Percentiles rank a stretch among this genome's conserved stretches.
These are phyloP conservation scores for Drosophila suzukii DNA, from an alignment of 1,140 invertebrate genomes.

Conservation along the genomic window DNA sequence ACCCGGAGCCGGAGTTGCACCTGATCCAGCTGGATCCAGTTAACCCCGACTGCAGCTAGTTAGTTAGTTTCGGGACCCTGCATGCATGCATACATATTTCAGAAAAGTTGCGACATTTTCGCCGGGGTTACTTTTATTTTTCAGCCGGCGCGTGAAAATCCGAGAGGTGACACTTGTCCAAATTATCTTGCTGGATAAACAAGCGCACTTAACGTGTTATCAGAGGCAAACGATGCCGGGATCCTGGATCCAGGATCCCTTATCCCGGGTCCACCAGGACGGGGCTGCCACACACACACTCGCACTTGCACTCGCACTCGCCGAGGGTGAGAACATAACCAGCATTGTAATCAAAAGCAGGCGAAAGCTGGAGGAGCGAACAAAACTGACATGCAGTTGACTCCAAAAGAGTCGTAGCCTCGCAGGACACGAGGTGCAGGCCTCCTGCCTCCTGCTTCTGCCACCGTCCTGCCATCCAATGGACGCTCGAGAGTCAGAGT, in stretches of 20 bases:
- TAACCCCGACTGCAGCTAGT: constrained; percentile 47
- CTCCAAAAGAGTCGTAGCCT: constrained; percentile 65
- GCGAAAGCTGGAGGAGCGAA: constrained; percentile 65
- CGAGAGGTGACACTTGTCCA: constrained; percentile 81
- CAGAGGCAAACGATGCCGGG: constrained; percentile 67
- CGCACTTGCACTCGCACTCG: constrained; percentile 9
- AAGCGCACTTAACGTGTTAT: constrained; percentile 82
- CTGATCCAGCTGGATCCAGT: constrained; percentile 37
- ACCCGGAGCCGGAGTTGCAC: constrained; percentile 14
- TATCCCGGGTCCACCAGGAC: constrained; percentile 25
- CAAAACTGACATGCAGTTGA: constrained; percentile 76
- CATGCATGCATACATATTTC: constrained; percentile 42
- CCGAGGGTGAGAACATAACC: constrained; percentile 51
- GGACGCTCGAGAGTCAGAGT: constrained; percentile 70
- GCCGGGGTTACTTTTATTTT: constrained; percentile 48
- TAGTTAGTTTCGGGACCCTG: constrained; percentile 34
- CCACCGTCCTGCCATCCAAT: constrained; percentile 47
- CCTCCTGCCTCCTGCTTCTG: constrained; percentile 13
- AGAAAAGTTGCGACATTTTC: constrained; percentile 47
- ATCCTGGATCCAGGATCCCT: constrained; percentile 31
- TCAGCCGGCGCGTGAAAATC: constrained; percentile 73
- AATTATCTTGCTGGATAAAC: constrained; percentile 81
- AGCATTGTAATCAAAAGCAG: constrained; percentile 81
- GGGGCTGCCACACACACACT: constrained; percentile 1
- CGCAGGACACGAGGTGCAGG: constrained; percentile 28